Conservation (phyloP, 2,888 invertebrate species). For the Lumbricus terrestris region DNA sequence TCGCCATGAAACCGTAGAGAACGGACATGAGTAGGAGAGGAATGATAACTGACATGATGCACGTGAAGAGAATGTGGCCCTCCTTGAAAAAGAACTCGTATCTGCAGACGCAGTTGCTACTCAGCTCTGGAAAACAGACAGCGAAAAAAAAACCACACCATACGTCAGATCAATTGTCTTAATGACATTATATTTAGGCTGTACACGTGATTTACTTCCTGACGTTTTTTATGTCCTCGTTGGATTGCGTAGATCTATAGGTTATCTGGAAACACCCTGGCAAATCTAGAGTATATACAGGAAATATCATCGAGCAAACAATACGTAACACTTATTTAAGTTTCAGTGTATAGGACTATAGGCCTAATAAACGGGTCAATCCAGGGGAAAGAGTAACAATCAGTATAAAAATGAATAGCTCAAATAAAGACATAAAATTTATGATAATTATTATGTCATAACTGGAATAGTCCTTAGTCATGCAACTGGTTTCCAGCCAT, state of each 20-base stretch:
- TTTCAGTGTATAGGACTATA: not conserved
- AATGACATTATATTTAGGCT: not conserved
- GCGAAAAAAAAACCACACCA: not conserved
- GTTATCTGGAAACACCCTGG: not conserved
- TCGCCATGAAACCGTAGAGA: constrained; percentile 11
- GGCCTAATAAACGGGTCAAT: not conserved
- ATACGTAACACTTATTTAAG: not conserved
- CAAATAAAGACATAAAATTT: not conserved
- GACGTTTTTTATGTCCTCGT: not conserved
- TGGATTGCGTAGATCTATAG: not conserved
- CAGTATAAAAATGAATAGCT: not conserved
- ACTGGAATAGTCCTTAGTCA: too few species aligned
- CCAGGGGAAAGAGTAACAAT: not conserved
- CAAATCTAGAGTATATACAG: not conserved
- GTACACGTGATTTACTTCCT: not conserved
- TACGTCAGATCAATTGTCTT: not conserved
- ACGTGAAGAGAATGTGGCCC: constrained; percentile 7
- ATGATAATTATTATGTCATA: not conserved
- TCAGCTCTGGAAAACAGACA: constrained; percentile 6
- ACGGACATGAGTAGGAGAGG: not conserved
- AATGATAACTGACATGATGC: constrained; percentile 6
- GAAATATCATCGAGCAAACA: not conserved
- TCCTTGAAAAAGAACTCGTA: constrained; percentile 12
- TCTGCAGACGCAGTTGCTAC: not conserved
- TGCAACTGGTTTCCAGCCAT: too few species aligned